Percentiles rank a stretch among this genome's conserved stretches.
Conservation (phyloP, 2,888 invertebrate species). For the Anthophora plumipes region DNA sequence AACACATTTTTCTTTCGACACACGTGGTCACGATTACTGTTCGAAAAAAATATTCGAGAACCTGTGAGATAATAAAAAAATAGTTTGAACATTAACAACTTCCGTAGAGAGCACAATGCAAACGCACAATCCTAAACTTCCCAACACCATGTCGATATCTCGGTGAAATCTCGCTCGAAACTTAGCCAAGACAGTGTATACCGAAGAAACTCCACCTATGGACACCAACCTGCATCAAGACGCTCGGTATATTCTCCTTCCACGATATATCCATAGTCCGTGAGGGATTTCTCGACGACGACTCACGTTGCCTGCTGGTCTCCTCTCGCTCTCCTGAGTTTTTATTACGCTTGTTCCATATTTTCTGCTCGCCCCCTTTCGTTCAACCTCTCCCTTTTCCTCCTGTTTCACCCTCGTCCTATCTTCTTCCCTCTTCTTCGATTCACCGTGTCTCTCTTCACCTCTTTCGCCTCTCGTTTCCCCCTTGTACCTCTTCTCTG, state of each 20-base stretch:
- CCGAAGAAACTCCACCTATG: too few relatives aligned
- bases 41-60: too few relatives aligned
- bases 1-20: too few relatives aligned
- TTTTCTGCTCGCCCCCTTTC: conserved; percentile 65
- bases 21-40: too few relatives aligned
- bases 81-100: too few relatives aligned
- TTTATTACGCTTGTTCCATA: conserved; percentile 74
- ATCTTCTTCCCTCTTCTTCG: conserved; percentile 41
- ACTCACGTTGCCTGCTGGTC: conserved; percentile 19
- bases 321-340: conserved; percentile 50
- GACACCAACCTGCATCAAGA: too few relatives aligned
- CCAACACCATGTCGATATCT: too few relatives aligned
- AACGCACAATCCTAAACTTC: too few relatives aligned
- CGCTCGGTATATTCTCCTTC: background rate
- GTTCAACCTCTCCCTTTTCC: conserved; percentile 28
- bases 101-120: too few relatives aligned
- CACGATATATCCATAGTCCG: conserved; percentile 37
- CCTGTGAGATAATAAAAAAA: too few relatives aligned
- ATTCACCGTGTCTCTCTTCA: conserved; percentile 57
- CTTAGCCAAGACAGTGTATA: too few relatives aligned
- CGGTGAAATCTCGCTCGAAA: too few relatives aligned
- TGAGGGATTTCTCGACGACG: conserved; percentile 54
- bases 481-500: conserved; percentile 16
- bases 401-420: conserved; percentile 21
- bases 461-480: conserved; percentile 62